Conservation (phyloP, 92 coral and sea anemone genomes). For the Bergia sp. region DNA sequence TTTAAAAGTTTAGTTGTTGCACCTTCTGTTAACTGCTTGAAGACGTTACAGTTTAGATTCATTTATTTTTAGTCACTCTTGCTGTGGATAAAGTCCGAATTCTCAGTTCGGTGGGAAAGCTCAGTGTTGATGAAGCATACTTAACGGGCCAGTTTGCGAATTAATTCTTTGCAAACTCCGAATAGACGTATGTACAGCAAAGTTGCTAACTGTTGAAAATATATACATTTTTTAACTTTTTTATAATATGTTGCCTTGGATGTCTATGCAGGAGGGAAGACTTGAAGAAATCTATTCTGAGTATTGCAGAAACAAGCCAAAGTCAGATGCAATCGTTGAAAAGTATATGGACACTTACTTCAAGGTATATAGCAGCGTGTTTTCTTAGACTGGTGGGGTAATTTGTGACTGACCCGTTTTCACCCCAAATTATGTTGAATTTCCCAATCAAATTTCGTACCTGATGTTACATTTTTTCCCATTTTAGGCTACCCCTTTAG, state of each 20-base stretch:
- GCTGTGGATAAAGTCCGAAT: not conserved
- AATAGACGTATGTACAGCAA: too few relatives aligned
- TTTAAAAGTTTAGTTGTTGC: too few relatives aligned
- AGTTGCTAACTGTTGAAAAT: not conserved
- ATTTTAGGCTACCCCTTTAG: too few relatives aligned
- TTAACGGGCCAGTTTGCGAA: not conserved
- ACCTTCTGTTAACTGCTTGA: not conserved
- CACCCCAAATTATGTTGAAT: too few relatives aligned
- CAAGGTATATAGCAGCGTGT: constrained; percentile 43
- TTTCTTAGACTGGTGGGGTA: too few relatives aligned
- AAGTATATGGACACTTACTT: constrained; percentile 74
- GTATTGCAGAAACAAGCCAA: constrained; percentile 81
- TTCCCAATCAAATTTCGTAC: too few relatives aligned
- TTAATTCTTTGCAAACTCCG: too few relatives aligned
- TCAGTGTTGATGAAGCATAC: too few relatives aligned
- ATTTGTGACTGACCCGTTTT: too few relatives aligned
- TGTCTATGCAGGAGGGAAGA: constrained; percentile 65
- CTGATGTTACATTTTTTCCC: too few relatives aligned
- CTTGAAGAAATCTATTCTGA: constrained; percentile 79
- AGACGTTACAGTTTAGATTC: too few relatives aligned
- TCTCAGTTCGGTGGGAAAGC: not conserved
- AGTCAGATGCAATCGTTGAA: constrained; percentile 76
- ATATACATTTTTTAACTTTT: not conserved
- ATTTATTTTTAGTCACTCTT: too few relatives aligned
- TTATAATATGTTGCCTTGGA: not conserved